Conservation (phyloP, 1,140 invertebrate genomes). For the Drosophila hydei region DNA sequence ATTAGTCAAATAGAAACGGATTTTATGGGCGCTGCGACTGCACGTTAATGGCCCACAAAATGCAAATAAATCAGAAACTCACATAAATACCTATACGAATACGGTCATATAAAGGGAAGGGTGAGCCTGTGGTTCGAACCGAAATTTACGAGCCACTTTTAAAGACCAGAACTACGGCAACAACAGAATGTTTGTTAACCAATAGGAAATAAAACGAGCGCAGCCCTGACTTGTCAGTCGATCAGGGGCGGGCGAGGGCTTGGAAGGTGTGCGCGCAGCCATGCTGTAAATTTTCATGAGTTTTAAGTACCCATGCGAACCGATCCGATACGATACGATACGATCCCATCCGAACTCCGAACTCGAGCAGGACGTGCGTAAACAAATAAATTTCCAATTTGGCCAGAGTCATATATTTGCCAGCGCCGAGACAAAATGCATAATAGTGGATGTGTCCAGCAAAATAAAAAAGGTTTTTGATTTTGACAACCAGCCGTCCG, state of each 20-base stretch:
- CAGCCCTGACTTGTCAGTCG: slow-evolving; percentile 57
- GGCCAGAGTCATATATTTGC: slow-evolving; percentile 76
- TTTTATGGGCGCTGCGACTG: slow-evolving; percentile 60
- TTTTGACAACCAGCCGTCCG: slow-evolving; percentile 49
- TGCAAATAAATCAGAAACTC: slow-evolving; percentile 78
- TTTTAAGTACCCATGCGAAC: slow-evolving; percentile 60
- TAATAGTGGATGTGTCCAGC: slow-evolving; percentile 7
- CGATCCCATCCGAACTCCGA: slow-evolving; percentile 4
- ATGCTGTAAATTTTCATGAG: slow-evolving; percentile 82
- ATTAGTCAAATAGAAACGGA: slow-evolving; percentile 41
- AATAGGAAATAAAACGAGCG: slow-evolving; percentile 58
- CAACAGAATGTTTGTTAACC: slow-evolving; percentile 53
- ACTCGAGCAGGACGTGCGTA: slow-evolving; percentile 58
- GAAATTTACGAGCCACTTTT: slow-evolving; percentile 70
- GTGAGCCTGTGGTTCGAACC: slow-evolving; percentile 57
- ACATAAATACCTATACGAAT: slow-evolving; percentile 64
- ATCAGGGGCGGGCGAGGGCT: slow-evolving; percentile 15
- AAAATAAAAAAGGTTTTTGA: slow-evolving; percentile 54
- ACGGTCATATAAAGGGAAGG: slow-evolving; percentile 46
- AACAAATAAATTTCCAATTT: slow-evolving; percentile 83
- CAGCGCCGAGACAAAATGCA: slow-evolving; percentile 27
- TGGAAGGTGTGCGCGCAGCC: slow-evolving; percentile 47
- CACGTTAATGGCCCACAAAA: slow-evolving; percentile 67
- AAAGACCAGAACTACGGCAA: slow-evolving; percentile 61
- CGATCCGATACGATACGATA: slow-evolving; percentile 6